These are phyloP conservation scores for Malurus elegans DNA, from an alignment of 2,113 vertebrate genomes.

Conservation along the genomic window DNA sequence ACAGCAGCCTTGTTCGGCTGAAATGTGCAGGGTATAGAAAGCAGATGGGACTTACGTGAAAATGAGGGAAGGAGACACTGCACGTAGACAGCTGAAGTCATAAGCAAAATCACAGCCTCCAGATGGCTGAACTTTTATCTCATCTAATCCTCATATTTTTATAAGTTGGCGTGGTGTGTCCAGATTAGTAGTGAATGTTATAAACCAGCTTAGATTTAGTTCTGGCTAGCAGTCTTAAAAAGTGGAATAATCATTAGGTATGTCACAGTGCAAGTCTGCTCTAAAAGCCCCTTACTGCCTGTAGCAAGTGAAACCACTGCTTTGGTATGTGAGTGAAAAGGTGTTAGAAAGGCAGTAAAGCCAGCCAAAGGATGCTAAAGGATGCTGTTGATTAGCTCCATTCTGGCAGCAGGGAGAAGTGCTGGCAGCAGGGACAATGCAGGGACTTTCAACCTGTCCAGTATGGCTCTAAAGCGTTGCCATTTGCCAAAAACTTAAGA, in stretches of 20 bases:
- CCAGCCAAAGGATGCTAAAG: background rate
- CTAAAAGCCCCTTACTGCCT: background rate
- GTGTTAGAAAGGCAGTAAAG: background rate
- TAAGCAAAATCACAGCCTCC: constrained; percentile 38
- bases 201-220: constrained; percentile 26
- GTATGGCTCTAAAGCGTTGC: background rate
- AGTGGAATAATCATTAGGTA: constrained; percentile 6
- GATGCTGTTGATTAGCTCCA: background rate
- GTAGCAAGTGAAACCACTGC: background rate
- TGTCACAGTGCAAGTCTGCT: background rate
- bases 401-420: background rate
- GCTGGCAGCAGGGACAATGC: background rate
- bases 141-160: constrained; percentile 55
- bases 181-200: constrained; percentile 26
- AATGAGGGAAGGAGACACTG: constrained; percentile 7
- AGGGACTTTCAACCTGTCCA: background rate
- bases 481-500: background rate
- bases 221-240: constrained; percentile 22
- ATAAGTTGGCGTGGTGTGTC: constrained; percentile 14
- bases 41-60: background rate
- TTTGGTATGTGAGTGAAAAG: background rate
- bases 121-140: constrained; percentile 58
- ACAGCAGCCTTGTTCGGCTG: background rate
- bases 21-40: background rate
- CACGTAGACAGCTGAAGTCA: constrained; percentile 30